Evolutionary conservation across 37 sponge, comb jelly and placozoan genomes (phyloP).

Genomic region (Geodia barretti): DNA sequence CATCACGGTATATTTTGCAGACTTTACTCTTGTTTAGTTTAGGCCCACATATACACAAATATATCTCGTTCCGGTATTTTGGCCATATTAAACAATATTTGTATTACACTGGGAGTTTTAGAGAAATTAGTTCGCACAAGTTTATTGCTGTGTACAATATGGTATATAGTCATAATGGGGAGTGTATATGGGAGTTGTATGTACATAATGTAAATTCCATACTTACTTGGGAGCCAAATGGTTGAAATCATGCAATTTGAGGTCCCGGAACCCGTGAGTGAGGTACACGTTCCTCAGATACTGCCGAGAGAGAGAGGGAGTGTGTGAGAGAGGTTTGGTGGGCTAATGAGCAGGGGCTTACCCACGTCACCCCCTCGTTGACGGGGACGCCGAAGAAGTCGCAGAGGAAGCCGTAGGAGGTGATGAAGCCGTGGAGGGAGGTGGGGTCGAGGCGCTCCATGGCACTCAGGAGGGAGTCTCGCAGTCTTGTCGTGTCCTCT

Average conservation of each 20-base stretch:
- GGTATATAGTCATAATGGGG: too few species aligned
- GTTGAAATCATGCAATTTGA: conserved; percentile 73
- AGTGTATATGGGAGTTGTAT: neutral
- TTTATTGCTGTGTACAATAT: too few species aligned
- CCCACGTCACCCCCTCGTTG: conserved; percentile 67
- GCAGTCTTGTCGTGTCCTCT: conserved; percentile 17
- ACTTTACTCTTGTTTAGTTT: too few species aligned
- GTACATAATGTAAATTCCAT: neutral
- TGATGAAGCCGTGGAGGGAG: conserved; percentile 65
- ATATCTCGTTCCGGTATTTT: neutral
- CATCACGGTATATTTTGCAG: too few species aligned
- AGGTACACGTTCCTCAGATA: conserved; percentile 62
- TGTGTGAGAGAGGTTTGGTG: neutral
- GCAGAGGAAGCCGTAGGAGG: conserved; percentile 73
- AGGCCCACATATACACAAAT: neutral
- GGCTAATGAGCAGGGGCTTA: conserved; percentile 2
- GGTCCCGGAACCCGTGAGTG: conserved; percentile 63
- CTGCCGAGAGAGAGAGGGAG: conserved; percentile 12
- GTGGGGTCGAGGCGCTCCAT: conserved; percentile 67
- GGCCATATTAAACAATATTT: neutral
- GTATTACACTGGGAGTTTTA: too few species aligned
- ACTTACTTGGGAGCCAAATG: conserved; percentile 43
- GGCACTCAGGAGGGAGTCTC: conserved; percentile 31
- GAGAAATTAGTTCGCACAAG: too few species aligned
- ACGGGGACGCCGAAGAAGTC: conserved; percentile 51